Conservation (phyloP, 2,797 vertebrate genomes). For the Rhadinocentrus ornatus region DNA sequence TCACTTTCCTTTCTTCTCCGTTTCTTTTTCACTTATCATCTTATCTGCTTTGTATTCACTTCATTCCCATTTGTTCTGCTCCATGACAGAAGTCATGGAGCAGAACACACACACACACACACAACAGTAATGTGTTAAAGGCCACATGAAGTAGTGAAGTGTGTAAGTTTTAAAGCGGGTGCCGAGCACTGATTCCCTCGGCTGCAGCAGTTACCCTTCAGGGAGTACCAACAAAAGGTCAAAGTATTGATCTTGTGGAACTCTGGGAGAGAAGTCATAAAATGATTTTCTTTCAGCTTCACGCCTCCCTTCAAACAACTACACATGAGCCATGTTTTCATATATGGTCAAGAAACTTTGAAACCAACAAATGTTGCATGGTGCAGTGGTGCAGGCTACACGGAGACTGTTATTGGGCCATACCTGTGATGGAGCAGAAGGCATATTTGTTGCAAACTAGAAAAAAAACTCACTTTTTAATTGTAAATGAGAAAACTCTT, state of each 20-base stretch:
- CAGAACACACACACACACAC: background rate
- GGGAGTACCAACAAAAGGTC: constrained; percentile 55
- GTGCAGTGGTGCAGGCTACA: too few relatives aligned
- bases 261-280: constrained; percentile 9
- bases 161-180: constrained; percentile 25
- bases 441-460: too few relatives aligned
- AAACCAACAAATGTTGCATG: background rate
- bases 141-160: constrained; percentile 4
- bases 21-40: background rate
- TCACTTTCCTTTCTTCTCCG: constrained; percentile 22
- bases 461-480: too few relatives aligned
- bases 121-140: background rate
- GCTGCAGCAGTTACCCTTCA: constrained; percentile 41
- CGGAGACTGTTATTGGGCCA: too few relatives aligned
- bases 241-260: constrained; percentile 54
- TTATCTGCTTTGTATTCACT: constrained; percentile 9
- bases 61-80: constrained; percentile 21
- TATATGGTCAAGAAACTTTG: background rate
- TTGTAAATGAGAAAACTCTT: too few relatives aligned
- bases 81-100: constrained; percentile 32
- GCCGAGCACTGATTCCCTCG: constrained; percentile 15
- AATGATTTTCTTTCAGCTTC: too few relatives aligned
- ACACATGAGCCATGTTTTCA: background rate
- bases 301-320: background rate
- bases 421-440: too few relatives aligned